Evolutionary conservation across 2,113 vertebrate genomes (phyloP).

Genomic region (Panurus biarmicus): DNA sequence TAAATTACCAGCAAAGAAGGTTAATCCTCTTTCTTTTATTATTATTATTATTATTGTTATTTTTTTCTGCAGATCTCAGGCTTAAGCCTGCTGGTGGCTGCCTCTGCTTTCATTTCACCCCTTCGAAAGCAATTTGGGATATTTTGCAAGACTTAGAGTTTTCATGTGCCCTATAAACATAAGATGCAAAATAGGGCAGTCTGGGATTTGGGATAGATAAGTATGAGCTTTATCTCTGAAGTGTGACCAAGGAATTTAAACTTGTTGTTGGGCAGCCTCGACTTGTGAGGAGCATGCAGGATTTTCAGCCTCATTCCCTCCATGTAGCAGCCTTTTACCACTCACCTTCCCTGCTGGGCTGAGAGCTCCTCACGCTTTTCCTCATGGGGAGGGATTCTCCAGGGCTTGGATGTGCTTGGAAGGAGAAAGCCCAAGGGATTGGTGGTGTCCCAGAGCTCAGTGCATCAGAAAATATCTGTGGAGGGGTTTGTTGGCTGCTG

Average conservation of each 20-base stretch:
- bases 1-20: neutral
- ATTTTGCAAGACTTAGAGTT: neutral
- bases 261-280: neutral
- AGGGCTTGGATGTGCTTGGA: neutral
- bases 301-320: neutral
- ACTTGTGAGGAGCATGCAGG: neutral
- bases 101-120: neutral
- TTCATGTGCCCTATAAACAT: neutral
- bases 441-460: neutral
- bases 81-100: neutral
- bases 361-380: neutral
- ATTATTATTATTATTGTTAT: too few species aligned
- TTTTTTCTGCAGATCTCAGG: neutral
- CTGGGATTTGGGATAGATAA: neutral
- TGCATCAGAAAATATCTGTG: fast-evolving
- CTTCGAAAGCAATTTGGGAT: neutral
- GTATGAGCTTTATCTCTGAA: neutral
- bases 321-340: neutral
- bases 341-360: neutral
- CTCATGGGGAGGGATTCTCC: fast-evolving
- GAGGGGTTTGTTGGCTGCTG: neutral
- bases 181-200: neutral
- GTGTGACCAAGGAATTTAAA: neutral
- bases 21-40: neutral
- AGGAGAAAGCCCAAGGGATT: neutral